phyloP scores from a whole-genome alignment of 2,797 vertebrate species.

The Chromis chromis region DNA sequence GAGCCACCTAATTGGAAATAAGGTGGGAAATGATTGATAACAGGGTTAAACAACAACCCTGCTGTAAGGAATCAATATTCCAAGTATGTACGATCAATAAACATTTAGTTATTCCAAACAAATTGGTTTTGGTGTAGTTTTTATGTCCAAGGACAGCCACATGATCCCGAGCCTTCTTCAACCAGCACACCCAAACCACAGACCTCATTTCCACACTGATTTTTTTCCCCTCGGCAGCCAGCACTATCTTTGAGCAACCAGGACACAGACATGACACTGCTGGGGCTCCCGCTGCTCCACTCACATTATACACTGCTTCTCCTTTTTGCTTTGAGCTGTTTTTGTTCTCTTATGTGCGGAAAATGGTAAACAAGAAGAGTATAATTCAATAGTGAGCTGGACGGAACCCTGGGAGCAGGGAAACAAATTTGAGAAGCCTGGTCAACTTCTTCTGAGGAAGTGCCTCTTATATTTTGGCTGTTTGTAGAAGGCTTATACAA shows the following conservation, averaged over 20 bases:
- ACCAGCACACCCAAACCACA: conserved; percentile 46
- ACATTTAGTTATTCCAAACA: neutral
- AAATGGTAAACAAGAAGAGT: conserved; percentile 74
- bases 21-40: neutral
- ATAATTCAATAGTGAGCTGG: conserved; percentile 67
- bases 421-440: conserved; percentile 57
- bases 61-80: neutral
- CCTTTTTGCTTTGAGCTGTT: conserved; percentile 74
- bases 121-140: neutral
- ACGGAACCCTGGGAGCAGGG: conserved; percentile 59
- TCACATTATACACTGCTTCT: conserved; percentile 64
- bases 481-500: conserved; percentile 26
- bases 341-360: conserved; percentile 69
- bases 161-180: conserved; percentile 28
- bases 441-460: conserved; percentile 52
- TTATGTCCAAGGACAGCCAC: conserved; percentile 4
- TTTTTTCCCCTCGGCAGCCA: conserved; percentile 39
- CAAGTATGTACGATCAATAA: conserved; percentile 2
- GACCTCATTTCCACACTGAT: conserved; percentile 59
- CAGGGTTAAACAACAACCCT: too few species aligned
- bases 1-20: neutral
- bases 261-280: conserved; percentile 67
- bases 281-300: conserved; percentile 54
- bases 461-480: conserved; percentile 44
- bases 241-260: conserved; percentile 66